phyloP scores from a whole-genome alignment of 2,113 vertebrate species.

The Neotragus pygmaeus region DNA sequence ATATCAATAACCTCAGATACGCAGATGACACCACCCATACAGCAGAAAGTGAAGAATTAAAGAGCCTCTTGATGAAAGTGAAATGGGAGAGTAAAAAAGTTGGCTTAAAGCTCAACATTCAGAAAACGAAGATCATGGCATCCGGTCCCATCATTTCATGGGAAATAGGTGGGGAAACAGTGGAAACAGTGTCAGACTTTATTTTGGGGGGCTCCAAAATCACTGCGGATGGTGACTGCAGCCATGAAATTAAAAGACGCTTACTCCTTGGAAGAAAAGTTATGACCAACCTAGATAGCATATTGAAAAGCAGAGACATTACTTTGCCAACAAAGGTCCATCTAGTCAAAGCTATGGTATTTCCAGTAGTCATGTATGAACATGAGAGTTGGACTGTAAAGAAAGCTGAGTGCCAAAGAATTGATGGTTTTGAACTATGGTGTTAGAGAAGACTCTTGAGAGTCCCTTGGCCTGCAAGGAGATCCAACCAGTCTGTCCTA shows the following conservation, averaged over 20 bases:
- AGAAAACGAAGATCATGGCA: neutral
- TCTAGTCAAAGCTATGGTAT: neutral
- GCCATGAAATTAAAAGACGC: neutral
- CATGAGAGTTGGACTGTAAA: neutral
- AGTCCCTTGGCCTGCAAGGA: neutral
- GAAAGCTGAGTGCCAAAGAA: neutral
- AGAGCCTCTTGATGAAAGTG: neutral
- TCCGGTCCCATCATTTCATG: neutral
- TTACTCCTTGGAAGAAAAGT: neutral
- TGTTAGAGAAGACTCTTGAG: neutral
- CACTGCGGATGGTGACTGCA: neutral
- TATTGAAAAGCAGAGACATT: neutral
- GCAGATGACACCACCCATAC: neutral
- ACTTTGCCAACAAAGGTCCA: neutral
- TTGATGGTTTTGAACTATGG: neutral
- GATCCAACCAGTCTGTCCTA: neutral
- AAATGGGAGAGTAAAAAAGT: neutral
- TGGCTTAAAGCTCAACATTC: neutral
- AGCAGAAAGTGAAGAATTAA: neutral
- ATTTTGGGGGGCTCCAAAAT: neutral
- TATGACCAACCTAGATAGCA: neutral
- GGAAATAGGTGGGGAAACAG: neutral
- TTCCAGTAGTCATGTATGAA: neutral
- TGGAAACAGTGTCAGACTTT: neutral
- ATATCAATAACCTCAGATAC: neutral